phyloP scores from a whole-genome alignment of 1,140 invertebrate genomes.

The Hyphantria cunea region DNA sequence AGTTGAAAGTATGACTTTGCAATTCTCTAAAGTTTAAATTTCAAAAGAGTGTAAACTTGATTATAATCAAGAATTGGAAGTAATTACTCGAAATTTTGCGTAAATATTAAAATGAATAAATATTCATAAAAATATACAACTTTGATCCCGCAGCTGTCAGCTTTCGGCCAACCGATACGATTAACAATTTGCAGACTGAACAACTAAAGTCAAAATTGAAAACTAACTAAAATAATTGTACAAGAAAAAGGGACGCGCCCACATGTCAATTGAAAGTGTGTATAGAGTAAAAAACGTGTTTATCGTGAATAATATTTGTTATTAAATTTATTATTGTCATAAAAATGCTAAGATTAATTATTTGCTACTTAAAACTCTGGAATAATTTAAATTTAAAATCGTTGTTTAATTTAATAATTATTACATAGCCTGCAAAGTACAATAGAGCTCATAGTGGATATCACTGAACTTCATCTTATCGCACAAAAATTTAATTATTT shows the following conservation, averaged over 20 bases:
- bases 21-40: too few species aligned
- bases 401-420: slow-evolving; percentile 31
- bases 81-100: too few species aligned
- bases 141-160: not conserved
- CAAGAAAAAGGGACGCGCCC: slow-evolving; percentile 66
- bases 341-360: slow-evolving; percentile 21
- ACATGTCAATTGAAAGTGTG: slow-evolving; percentile 76
- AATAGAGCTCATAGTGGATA: slow-evolving; percentile 47
- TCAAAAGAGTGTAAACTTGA: too few species aligned
- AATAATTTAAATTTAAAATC: slow-evolving; percentile 7
- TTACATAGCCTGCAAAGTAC: slow-evolving; percentile 72
- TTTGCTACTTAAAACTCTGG: slow-evolving; percentile 4
- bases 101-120: not conserved
- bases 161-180: slow-evolving; percentile 5
- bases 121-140: not conserved
- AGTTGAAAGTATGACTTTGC: too few species aligned
- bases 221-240: slow-evolving; percentile 67
- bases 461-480: slow-evolving; percentile 27
- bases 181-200: slow-evolving; percentile 22
- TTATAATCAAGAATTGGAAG: too few species aligned
- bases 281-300: slow-evolving; percentile 56
- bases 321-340: slow-evolving; percentile 20
- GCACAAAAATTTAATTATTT: slow-evolving; percentile 25
- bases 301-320: slow-evolving; percentile 59
- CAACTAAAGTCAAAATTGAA: slow-evolving; percentile 28